phyloP scores from a whole-genome alignment of 1,140 invertebrate genomes.

The Zaprionus gabonicus region DNA sequence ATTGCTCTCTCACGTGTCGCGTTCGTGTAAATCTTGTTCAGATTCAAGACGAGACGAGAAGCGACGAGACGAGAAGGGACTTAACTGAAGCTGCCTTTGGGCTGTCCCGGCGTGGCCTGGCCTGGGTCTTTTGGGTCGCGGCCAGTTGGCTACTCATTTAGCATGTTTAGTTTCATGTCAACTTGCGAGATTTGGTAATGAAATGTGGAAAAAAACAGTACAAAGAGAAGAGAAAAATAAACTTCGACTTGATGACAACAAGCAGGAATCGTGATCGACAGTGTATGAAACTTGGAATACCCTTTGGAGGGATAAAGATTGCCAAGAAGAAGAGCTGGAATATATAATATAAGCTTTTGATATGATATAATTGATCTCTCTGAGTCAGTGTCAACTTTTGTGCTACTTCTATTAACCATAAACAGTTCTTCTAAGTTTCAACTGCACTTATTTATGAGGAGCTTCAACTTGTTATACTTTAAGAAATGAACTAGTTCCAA shows the following conservation, averaged over 20 bases:
- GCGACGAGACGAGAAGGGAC: not conserved
- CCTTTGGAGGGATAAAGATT: not conserved
- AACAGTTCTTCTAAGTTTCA: not conserved
- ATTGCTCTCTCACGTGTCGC: conserved; percentile 48
- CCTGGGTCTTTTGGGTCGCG: conserved; percentile 35
- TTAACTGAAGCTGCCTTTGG: conserved; percentile 18
- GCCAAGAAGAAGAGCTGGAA: not conserved
- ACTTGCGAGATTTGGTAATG: conserved; percentile 48
- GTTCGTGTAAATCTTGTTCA: conserved; percentile 44
- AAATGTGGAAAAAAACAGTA: conserved; percentile 21
- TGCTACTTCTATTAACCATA: not conserved
- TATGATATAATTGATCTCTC: not conserved
- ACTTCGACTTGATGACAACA: not conserved
- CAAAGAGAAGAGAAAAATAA: conserved; percentile 1
- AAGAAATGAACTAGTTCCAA: conserved; percentile 4
- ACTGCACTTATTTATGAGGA: not conserved
- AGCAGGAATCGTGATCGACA: not conserved
- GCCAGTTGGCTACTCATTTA: conserved; percentile 45
- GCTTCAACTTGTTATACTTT: not conserved
- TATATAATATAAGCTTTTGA: not conserved
- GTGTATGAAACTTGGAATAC: not conserved
- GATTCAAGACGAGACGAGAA: not conserved
- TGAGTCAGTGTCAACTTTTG: not conserved
- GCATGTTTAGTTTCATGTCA: conserved; percentile 52
- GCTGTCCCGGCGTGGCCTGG: conserved; percentile 12